Base-by-base conservation (phyloP, 2,797 vertebrate genomes). In the Phoebastria nigripes region DNA sequence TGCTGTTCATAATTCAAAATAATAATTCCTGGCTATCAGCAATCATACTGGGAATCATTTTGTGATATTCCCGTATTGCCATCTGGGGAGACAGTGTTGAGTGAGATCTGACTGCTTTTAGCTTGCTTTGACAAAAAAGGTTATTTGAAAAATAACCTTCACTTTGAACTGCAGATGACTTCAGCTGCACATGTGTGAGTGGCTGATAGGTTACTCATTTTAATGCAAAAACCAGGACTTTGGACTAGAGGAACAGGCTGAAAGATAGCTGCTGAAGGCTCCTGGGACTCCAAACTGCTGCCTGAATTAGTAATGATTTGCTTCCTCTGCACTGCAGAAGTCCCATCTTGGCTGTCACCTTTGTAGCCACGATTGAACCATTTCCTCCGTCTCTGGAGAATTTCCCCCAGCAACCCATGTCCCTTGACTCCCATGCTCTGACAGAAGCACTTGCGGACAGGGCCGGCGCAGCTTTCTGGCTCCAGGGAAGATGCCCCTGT, bases 381-480 rank as follows among this genome's bases (percentile, higher is more conserved):
- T 9, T 87, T 59, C 12, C 18, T 58, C 26, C 11, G 1, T 11
- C 25, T 73, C 51, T 3, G 1, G 17, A 74, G 62, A 69, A 51
- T 11, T 18, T 85, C 11, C 35, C 25, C 28, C 41, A n/a, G 33
- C 26, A 47, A 54, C 18, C 26, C 61, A 22, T 0, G 0, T 25
- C 13, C 33, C 28, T 5, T 0, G 4, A 21, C 12, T 33, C 37
- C 26, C 0, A 0, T 19, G 69, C 15, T 61, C 61, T 22, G 17
- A 28, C 25, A 58, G 25, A 65, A 46, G 14, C 22, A 37, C 39
- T 74, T 24, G 15, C 2, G 2, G 49, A 33, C 9, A 4, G 47
- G 47, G 28, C 37, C 1, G 2, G 28, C 33, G 39, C 2, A 5
- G 44, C 21, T 65, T 52, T 73, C 25, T 47, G 11, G 41, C 29